Evolutionary conservation across 2,113 vertebrate genomes (phyloP).

Genomic region (Chelonoidis abingdonii): DNA sequence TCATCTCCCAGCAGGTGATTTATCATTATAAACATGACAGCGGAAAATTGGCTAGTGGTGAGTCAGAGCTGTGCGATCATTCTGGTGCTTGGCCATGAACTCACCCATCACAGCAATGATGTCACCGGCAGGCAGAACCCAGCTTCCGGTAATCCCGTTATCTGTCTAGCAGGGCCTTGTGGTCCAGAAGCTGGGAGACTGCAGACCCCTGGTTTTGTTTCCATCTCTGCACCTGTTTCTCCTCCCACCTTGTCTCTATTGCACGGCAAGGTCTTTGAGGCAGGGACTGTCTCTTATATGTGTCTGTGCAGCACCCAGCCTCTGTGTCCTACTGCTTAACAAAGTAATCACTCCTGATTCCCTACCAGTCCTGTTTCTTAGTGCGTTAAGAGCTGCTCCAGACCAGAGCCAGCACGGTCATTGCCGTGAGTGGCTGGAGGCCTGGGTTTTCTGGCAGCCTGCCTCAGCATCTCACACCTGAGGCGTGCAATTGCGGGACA

Average conservation of each 20-base stretch:
- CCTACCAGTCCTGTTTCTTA: neutral
- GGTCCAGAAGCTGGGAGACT: neutral
- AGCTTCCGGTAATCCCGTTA: no score
- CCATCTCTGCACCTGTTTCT: neutral
- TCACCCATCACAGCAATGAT: neutral
- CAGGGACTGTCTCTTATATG: neutral
- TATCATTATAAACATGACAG: neutral
- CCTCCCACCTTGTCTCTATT: no score
- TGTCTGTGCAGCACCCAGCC: neutral
- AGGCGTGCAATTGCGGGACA: neutral
- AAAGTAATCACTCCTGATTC: neutral
- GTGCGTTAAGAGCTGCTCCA: neutral
- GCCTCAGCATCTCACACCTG: neutral
- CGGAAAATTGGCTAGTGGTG: neutral
- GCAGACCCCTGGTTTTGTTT: neutral
- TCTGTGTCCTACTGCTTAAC: neutral
- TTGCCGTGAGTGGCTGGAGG: neutral
- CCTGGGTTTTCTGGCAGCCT: neutral
- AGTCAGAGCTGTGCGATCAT: neutral
- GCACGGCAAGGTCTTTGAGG: no score
- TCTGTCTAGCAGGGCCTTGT: neutral
- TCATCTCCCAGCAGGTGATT: neutral
- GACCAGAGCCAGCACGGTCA: neutral
- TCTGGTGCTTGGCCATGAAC: neutral
- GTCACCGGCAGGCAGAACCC: neutral